Evolutionary conservation across 1,140 invertebrate species (phyloP).

Genomic region (Drosophila fuyamai): DNA sequence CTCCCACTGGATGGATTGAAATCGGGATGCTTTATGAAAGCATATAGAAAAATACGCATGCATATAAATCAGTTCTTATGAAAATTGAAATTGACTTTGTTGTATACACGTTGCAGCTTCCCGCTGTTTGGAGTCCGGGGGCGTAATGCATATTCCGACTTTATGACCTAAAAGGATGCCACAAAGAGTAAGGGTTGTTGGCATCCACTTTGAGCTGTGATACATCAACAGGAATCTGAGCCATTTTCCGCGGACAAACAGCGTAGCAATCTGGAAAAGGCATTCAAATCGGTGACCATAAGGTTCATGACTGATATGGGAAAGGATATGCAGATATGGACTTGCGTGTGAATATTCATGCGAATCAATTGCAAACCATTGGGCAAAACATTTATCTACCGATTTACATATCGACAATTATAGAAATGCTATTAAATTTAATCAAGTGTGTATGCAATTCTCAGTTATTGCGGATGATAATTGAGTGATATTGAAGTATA

Average conservation of each 20-base stretch:
- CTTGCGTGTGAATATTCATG: constrained; percentile 20
- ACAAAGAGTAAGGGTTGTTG: constrained; percentile 51
- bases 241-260: constrained; percentile 25
- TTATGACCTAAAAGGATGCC: constrained; percentile 53
- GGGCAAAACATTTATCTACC: not conserved
- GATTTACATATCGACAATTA: constrained; percentile 4
- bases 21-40: constrained; percentile 49
- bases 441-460: not conserved
- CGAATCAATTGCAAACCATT: constrained; percentile 19
- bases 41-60: constrained; percentile 12
- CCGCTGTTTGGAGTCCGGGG: constrained; percentile 29
- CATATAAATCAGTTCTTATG: constrained; percentile 47
- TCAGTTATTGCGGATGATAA: not conserved
- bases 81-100: constrained; percentile 55
- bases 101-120: constrained; percentile 32
- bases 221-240: constrained; percentile 16
- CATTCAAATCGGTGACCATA: constrained; percentile 30
- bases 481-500: not conserved
- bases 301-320: constrained; percentile 18
- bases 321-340: constrained; percentile 5
- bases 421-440: not conserved
- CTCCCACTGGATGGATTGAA: constrained; percentile 31
- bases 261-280: constrained; percentile 33
- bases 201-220: constrained; percentile 44
- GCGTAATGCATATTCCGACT: constrained; percentile 58